Conservation (phyloP, 37 sponge, comb jelly and placozoan genomes). For the Axinella damicornis region DNA sequence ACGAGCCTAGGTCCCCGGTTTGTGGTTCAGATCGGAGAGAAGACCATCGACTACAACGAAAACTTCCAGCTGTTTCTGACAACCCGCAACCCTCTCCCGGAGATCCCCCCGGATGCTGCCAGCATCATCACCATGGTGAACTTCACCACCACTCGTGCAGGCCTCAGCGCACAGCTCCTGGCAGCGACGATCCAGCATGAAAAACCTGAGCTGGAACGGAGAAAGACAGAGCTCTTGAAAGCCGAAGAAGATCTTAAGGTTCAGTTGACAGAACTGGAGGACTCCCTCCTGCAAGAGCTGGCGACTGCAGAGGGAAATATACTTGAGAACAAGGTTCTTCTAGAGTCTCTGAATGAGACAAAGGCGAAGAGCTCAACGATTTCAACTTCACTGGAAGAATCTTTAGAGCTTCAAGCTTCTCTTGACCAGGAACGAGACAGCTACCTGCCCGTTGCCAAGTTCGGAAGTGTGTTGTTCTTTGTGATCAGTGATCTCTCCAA, state of each 20-base stretch:
- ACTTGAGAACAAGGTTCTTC: constrained; percentile 91
- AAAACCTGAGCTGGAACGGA: constrained; percentile 94
- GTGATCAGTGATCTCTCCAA: constrained; percentile 83
- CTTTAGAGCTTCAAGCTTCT: constrained; percentile 80
- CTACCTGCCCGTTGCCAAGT: constrained; percentile 89
- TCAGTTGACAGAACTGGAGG: constrained; percentile 86
- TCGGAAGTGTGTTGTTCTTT: constrained; percentile 89
- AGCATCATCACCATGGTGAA: constrained; percentile 85
- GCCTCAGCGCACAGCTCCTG: constrained; percentile 89
- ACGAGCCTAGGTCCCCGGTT: constrained; percentile 83
- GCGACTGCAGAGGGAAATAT: constrained; percentile 95
- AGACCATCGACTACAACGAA: constrained; percentile 93
- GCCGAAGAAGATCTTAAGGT: constrained; percentile 91
- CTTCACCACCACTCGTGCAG: constrained; percentile 95
- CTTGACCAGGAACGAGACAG: constrained; percentile 89
- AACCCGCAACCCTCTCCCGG: constrained; percentile 89
- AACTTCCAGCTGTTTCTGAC: constrained; percentile 88
- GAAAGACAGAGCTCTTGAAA: constrained; percentile 86
- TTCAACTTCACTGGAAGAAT: constrained; percentile 80
- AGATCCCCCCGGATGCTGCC: constrained; percentile 73
- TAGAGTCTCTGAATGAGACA: constrained; percentile 94
- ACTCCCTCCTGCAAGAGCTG: constrained; percentile 87
- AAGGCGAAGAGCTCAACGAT: constrained; percentile 93
- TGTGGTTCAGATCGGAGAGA: constrained; percentile 95
- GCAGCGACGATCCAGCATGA: constrained; percentile 90